Evolutionary conservation across 2,888 invertebrate genomes (phyloP).

Genomic region (Cantharis flavilabris): DNA sequence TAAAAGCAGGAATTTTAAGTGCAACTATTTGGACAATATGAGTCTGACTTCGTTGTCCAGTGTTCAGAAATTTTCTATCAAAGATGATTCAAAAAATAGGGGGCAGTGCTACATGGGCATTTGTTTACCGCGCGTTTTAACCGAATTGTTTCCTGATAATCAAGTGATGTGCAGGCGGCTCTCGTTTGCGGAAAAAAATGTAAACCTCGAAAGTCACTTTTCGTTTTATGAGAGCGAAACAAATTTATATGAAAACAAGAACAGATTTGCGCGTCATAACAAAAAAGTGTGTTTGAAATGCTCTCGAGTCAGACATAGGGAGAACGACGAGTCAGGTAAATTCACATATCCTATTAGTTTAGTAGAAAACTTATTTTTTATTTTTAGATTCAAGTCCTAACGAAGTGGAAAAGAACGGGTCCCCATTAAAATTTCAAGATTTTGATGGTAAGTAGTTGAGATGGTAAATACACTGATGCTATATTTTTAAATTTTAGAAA

Average conservation of each 20-base stretch:
- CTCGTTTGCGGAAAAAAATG: constrained; percentile 26
- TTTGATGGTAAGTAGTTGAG: constrained; percentile 7
- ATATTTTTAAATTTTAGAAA: constrained; percentile 7
- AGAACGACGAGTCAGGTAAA: background rate
- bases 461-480: background rate
- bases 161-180: constrained; percentile 31
- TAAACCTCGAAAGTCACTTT: constrained; percentile 6
- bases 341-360: background rate
- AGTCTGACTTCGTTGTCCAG: constrained; percentile 48
- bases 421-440: background rate
- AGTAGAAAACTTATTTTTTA: background rate
- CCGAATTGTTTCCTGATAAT: constrained; percentile 68
- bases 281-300: constrained; percentile 34
- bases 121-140: constrained; percentile 70
- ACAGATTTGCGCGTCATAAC: constrained; percentile 29
- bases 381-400: background rate
- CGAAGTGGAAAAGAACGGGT: background rate
- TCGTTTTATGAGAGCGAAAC: background rate
- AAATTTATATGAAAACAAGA: constrained; percentile 12
- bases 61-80: constrained; percentile 47
- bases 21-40: constrained; percentile 26
- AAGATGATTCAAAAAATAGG: constrained; percentile 58
- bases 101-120: constrained; percentile 73
- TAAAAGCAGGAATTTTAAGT: constrained; percentile 26
- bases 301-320: constrained; percentile 25